Evolutionary conservation across 2,888 invertebrate genomes (phyloP).

Genomic region (Lumbricus terrestris): DNA sequence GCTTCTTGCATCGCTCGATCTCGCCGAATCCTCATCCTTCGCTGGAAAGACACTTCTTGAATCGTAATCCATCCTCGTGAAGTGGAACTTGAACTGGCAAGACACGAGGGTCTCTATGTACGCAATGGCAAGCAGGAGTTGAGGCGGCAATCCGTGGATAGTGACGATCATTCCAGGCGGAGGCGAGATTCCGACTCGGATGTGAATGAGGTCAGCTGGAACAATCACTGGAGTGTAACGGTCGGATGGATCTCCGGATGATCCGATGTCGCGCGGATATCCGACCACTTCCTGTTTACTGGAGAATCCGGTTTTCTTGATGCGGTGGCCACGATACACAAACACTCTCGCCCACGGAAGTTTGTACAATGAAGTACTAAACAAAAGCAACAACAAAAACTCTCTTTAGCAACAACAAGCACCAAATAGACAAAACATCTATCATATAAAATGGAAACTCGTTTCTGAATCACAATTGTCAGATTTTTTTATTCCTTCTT

Average conservation of each 20-base stretch:
- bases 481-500: too few species aligned
- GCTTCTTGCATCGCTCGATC: neutral
- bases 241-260: constrained; percentile 48
- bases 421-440: neutral
- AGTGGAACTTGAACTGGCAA: neutral
- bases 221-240: constrained; percentile 55
- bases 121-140: constrained; percentile 56
- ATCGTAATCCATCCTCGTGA: neutral
- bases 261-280: constrained; percentile 52
- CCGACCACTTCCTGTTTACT: constrained; percentile 54
- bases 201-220: constrained; percentile 52
- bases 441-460: too few species aligned
- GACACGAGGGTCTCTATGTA: constrained; percentile 56
- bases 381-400: constrained; percentile 32
- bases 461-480: neutral
- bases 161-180: constrained; percentile 52
- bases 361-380: constrained; percentile 52
- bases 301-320: constrained; percentile 53
- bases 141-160: constrained; percentile 57
- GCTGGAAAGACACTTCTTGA: neutral
- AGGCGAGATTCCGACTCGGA: constrained; percentile 54
- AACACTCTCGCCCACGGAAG: constrained; percentile 55
- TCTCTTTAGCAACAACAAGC: too few species aligned
- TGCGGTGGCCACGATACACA: constrained; percentile 53
- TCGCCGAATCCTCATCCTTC: neutral